phyloP scores from a whole-genome alignment of 2,113 vertebrate genomes.

The Addax nasomaculatus region DNA sequence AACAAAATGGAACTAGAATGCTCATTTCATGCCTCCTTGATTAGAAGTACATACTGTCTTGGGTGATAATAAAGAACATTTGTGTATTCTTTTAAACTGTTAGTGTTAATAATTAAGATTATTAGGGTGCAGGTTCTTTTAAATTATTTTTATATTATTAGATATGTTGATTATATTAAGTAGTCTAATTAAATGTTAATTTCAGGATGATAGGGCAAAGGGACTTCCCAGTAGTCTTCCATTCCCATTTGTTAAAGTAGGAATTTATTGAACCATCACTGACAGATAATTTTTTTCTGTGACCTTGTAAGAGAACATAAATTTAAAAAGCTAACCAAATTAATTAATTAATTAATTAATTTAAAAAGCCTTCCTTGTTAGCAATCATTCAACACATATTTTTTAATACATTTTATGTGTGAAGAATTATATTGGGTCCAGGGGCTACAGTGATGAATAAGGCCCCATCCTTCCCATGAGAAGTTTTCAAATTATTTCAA shows the following conservation, averaged over 20 bases:
- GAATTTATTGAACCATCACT: neutral
- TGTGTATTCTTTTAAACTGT: neutral
- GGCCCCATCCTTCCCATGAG: neutral
- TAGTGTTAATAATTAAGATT: neutral
- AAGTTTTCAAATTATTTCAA: neutral
- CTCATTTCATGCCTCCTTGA: neutral
- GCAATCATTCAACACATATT: neutral
- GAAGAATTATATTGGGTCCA: neutral
- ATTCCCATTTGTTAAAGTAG: neutral
- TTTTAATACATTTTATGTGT: neutral
- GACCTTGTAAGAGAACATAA: neutral
- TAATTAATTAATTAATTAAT: neutral
- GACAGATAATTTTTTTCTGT: neutral
- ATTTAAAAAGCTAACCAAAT: neutral
- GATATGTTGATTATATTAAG: neutral
- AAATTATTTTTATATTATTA: neutral
- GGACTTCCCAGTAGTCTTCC: neutral
- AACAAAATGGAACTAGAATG: neutral
- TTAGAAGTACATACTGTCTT: neutral
- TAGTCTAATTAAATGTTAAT: neutral
- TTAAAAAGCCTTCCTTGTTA: neutral
- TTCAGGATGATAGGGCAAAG: neutral
- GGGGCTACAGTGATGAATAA: neutral
- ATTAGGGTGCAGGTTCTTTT: neutral
- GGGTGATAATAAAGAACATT: neutral